A percentile compares a stretch with the other conserved stretches of the same genome.
phyloP scores from a whole-genome alignment of 2,113 vertebrate genomes.

The Colistium nudipinnis region DNA sequence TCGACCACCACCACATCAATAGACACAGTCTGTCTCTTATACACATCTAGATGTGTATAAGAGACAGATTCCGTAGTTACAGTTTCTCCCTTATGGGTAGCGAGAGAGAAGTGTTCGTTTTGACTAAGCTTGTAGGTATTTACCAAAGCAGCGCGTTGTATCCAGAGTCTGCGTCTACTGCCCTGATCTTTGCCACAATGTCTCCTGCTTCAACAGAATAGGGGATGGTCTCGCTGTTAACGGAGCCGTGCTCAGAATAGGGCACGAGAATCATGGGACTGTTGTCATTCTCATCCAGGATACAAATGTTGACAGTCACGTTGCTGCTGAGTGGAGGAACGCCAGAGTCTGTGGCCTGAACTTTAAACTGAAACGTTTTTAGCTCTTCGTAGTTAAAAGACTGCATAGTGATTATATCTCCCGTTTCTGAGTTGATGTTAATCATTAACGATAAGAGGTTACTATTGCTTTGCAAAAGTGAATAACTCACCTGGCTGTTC shows the following conservation, averaged over 20 bases:
- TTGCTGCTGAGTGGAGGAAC: constrained; percentile 46
- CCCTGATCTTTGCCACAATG: constrained; percentile 38
- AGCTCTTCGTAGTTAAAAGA: constrained; percentile 69
- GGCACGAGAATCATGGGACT: constrained; percentile 13
- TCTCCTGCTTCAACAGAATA: constrained; percentile 37
- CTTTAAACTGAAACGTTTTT: constrained; percentile 48
- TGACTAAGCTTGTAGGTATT: constrained; percentile 21
- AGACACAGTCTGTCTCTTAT: too few species aligned
- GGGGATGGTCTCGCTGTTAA: constrained; percentile 35
- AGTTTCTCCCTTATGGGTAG: constrained; percentile 35
- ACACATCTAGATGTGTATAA: too few species aligned
- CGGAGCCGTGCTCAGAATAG: constrained; percentile 31
- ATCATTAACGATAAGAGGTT: constrained; percentile 39
- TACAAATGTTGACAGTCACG: constrained; percentile 29
- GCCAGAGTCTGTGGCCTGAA: constrained; percentile 59
- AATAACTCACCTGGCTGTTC: constrained; percentile 71
- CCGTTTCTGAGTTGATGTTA: constrained; percentile 57
- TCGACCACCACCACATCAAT: constrained; percentile 31
- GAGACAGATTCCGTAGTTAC: too few species aligned
- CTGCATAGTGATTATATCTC: constrained; percentile 67
- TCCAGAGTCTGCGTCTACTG: constrained; percentile 37
- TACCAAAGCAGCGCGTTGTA: constrained; percentile 34
- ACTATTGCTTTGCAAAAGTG: constrained; percentile 40
- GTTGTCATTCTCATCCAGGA: constrained; percentile 31
- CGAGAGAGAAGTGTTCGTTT: constrained; percentile 30